A percentile compares a stretch with the other conserved stretches of the same genome.
These are phyloP conservation scores for Thecocarcelia acutangulata DNA, from an alignment of 2,888 invertebrate species.

Conservation along the genomic window DNA sequence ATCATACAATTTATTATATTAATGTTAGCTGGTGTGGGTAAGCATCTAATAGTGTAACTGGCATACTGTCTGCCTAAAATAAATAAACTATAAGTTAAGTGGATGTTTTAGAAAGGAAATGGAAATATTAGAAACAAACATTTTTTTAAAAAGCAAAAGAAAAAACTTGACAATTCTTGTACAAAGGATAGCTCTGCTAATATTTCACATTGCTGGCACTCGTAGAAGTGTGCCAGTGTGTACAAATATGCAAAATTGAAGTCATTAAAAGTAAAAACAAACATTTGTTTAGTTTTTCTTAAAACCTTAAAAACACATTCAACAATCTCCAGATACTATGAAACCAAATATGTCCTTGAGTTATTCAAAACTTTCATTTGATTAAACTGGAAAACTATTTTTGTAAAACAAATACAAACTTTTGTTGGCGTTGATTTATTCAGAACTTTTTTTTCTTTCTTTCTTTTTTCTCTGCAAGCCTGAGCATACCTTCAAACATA, in stretches of 20 bases:
- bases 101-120: too few species aligned
- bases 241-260: conserved; percentile 25
- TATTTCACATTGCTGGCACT: background rate
- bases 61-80: too few species aligned
- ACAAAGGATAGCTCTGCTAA: background rate
- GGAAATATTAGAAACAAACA: too few species aligned
- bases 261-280: conserved; percentile 43
- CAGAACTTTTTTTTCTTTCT: background rate
- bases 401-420: background rate
- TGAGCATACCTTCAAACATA: too few species aligned
- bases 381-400: conserved; percentile 10
- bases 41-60: too few species aligned
- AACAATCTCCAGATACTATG: background rate
- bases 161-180: too few species aligned
- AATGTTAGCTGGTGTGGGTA: too few species aligned
- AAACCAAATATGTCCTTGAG: conserved; percentile 21
- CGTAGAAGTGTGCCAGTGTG: background rate
- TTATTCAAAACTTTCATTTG: conserved; percentile 47
- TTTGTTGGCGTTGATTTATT: conserved; percentile 8
- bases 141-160: too few species aligned
- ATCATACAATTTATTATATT: too few species aligned
- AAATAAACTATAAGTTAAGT: too few species aligned
- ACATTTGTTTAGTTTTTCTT: conserved; percentile 14
- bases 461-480: background rate
- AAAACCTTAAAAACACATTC: conserved; percentile 13